Evolutionary conservation across 2,113 vertebrate genomes (phyloP), one percentile per base, ranked within the genome.

Genomic region (Lamprotornis superbus): DNA sequence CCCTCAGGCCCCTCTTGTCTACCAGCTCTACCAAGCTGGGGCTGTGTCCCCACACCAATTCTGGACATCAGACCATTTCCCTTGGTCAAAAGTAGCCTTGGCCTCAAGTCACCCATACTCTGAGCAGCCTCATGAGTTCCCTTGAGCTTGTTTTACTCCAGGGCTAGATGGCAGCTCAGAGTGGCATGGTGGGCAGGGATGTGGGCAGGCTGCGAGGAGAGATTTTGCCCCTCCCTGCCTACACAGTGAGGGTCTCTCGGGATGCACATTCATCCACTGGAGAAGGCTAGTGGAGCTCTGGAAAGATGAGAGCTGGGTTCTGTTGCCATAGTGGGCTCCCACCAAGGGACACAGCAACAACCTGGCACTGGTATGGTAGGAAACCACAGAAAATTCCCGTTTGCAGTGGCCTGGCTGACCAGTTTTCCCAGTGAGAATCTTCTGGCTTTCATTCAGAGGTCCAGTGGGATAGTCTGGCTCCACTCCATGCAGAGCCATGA

Each of bases 11-110:
- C 18, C 22, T 13, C 15, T 1, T 2, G 3, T 69, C 59, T 40
- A 27, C 59, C 6, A 4, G 15, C 44, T 2, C 0, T n/a, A 16
- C 31, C 40, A 52, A 61, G 60, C 23, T 0, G 0, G 23, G 14
- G 5, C 35, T 3, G 0, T 33, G 37, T 70, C 44, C 40, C 27
- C 53, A 53, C 0, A 49, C 28, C 15, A 81, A 2, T 40, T n/a
- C 78, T 61, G 69, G 15, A 52, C 24, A 31, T 17, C 0, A 0
- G 33, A 50, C 15, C 40, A 5, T 22, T 47, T 64, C 44, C 30
- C 30, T 64, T 42, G 21, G 20, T 67, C 4, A 1, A 68, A 83
- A 68, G 44, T 14, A 59, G 20, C 37, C 35, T n/a, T 83, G 27
- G 25, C 49, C 35, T 15, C 18, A 9, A 13, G 55, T 33, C 11